phyloP scores from a whole-genome alignment of 2,888 invertebrate genomes.

The Deilephila elpenor region DNA sequence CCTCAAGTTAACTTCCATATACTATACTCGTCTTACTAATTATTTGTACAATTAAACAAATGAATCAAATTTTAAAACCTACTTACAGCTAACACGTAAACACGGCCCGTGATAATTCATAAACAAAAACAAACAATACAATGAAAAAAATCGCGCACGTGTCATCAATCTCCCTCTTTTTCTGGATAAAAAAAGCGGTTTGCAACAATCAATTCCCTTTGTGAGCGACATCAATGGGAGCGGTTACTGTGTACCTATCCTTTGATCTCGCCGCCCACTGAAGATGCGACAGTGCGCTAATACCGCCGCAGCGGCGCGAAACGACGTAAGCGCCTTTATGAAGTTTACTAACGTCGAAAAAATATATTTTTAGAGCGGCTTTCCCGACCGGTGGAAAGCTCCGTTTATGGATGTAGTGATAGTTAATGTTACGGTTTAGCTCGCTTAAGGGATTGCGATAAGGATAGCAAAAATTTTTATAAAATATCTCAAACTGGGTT shows the following conservation, averaged over 20 bases:
- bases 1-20: no score
- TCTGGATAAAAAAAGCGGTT: conserved; percentile 70
- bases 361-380: conserved; percentile 24
- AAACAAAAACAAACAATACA: conserved; percentile 36
- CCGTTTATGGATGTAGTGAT: conserved; percentile 13
- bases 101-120: conserved; percentile 19
- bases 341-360: conserved; percentile 32
- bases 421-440: conserved; percentile 19
- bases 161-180: conserved; percentile 72
- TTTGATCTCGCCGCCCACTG: conserved; percentile 84
- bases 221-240: conserved; percentile 83
- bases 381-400: conserved; percentile 22
- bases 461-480: not conserved
- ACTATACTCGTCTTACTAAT: no score
- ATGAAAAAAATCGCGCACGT: conserved; percentile 64
- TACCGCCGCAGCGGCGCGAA: conserved; percentile 66
- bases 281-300: conserved; percentile 83
- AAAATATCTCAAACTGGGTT: not conserved
- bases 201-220: conserved; percentile 85
- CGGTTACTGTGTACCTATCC: conserved; percentile 83
- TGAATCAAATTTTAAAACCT: not conserved
- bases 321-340: conserved; percentile 64
- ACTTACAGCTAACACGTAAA: not conserved
- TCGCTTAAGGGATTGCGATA: not conserved
- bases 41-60: not conserved